Evolutionary conservation across 2,113 vertebrate species (phyloP), one percentile per base, ranked within the genome.

Genomic region (Leptodactylus fuscus): DNA sequence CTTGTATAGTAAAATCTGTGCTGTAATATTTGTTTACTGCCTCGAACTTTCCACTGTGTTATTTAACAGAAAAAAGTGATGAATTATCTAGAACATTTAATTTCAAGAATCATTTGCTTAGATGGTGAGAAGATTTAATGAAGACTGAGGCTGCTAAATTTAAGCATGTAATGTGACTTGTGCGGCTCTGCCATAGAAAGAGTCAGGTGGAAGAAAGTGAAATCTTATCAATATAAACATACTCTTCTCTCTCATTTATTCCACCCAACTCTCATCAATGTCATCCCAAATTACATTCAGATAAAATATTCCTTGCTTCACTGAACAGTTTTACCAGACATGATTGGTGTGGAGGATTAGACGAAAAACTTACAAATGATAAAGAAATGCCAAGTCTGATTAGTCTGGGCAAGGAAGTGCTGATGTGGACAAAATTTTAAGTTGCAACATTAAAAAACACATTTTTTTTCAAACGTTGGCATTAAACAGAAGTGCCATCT

Each of bases 171-270:
- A 82, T 82, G 27, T 36, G 32, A 49, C 16, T 70, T 4, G 36
- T 55, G 49, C 41, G 24, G 48, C 24, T 53, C 22, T 44, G 34
- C 51, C 11, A 38, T 82, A 27, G 44, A 70, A 65, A 49, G 48
- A 53, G 65, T 71, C 48, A 82, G 65, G 81, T 82, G 81, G 67
- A 53, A 71, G 67, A 36, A 71, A 82, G 81, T 38, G 65, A 82
- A 82, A 82, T 82, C 67, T 82, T 82, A 82, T 82, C 81, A 82
- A 82, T 82, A 82, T 82, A 71, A 82, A 82, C 67, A 82, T 82
- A 53, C 65, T 73, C 46, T 71, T 71, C 65, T 71, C 32, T 71
- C 81, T 82, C 81, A 82, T 82, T 73, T 81, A 67, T 69, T 82
- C 67, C 65, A 73, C 65, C 67, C 65, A 36, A 55, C 44, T 82